These are phyloP conservation scores for Salpingus planirostris DNA, from an alignment of 2,888 invertebrate genomes.

Conservation along the genomic window DNA sequence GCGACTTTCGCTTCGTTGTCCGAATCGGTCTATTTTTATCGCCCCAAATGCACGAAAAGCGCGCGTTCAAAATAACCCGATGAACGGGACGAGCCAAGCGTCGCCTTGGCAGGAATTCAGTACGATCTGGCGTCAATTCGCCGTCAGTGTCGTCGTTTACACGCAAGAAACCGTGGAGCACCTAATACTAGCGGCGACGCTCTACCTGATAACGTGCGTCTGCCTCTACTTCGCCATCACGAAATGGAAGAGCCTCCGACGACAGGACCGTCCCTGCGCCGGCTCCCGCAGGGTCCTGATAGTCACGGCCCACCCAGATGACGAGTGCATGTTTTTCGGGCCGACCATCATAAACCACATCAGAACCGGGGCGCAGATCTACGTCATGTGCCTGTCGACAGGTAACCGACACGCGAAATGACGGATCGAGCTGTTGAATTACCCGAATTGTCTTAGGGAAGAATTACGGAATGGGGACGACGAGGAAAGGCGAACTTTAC, in stretches of 20 bases:
- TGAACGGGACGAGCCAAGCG: too few relatives aligned
- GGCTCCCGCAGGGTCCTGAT: constrained; percentile 61
- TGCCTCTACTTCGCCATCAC: constrained; percentile 37
- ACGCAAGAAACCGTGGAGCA: constrained; percentile 49
- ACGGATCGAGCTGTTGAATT: constrained; percentile 5
- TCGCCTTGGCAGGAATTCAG: too few relatives aligned
- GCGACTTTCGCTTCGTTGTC: too few relatives aligned
- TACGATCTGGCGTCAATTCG: constrained; percentile 2
- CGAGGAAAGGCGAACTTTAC: constrained; percentile 72
- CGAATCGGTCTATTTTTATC: too few relatives aligned
- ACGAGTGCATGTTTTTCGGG: constrained; percentile 98
- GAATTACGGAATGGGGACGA: constrained; percentile 40
- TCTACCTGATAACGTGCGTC: constrained; percentile 48
- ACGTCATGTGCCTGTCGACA: constrained; percentile 76
- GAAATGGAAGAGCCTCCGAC: constrained; percentile 42
- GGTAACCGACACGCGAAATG: too few relatives aligned
- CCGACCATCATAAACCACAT: constrained; percentile 69
- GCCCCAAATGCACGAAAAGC: too few relatives aligned
- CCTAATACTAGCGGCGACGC: constrained; percentile 44
- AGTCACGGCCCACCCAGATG: constrained; percentile 94
- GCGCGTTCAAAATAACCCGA: too few relatives aligned
- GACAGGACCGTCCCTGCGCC: too few relatives aligned
- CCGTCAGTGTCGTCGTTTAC: constrained; percentile 27
- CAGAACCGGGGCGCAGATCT: too few relatives aligned
- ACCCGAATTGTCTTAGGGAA: too few relatives aligned